Conservation (phyloP, 2,113 vertebrate genomes). For the Hemichromis elongatus region DNA sequence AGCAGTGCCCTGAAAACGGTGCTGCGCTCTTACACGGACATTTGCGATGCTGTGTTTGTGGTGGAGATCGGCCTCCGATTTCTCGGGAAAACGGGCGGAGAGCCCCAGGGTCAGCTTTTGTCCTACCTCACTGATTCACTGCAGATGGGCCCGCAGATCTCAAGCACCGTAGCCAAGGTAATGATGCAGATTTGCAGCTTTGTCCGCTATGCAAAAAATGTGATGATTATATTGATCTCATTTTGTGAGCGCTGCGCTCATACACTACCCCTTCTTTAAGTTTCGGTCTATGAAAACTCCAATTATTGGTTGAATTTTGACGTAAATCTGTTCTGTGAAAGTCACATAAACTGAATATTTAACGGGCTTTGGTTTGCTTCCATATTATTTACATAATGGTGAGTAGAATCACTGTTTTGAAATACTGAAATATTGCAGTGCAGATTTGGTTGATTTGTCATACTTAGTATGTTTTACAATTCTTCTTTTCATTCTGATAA, state of each 20-base stretch:
- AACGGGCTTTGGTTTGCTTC: not conserved
- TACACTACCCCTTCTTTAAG: not conserved
- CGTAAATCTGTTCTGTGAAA: not conserved
- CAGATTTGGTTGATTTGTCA: too few relatives aligned
- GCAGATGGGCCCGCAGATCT: conserved; percentile 62
- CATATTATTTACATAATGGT: not conserved
- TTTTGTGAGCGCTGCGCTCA: not conserved
- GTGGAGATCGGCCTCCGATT: conserved; percentile 70
- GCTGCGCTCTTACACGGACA: conserved; percentile 69
- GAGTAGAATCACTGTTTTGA: not conserved
- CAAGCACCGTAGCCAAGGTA: conserved; percentile 67
- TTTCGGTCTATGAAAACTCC: accelerated
- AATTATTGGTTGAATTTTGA: not conserved
- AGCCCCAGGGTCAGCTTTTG: conserved; percentile 27
- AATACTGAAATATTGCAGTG: not conserved
- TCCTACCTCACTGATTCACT: conserved; percentile 61
- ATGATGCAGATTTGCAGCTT: not conserved
- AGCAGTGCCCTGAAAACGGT: conserved; percentile 31
- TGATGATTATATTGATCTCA: not conserved
- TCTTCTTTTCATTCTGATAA: too few relatives aligned
- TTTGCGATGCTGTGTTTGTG: conserved; percentile 59
- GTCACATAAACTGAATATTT: not conserved
- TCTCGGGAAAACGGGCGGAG: conserved; percentile 63
- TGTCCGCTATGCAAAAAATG: not conserved
- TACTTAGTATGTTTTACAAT: too few relatives aligned